Conservation (phyloP, 1,140 invertebrate species). For the Zelostemma sp. region DNA sequence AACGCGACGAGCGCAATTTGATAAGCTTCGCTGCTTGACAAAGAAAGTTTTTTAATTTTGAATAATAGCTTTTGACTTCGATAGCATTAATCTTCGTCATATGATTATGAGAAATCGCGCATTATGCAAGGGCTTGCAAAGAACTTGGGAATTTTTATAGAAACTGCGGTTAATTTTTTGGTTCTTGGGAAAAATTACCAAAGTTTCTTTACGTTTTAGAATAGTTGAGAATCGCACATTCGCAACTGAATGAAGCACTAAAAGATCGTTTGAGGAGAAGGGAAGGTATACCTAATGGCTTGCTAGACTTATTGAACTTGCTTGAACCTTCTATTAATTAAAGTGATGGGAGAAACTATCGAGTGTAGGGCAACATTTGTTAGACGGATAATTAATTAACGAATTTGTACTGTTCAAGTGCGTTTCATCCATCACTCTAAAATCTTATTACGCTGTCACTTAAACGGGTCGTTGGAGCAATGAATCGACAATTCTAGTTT, state of each 20-base stretch:
- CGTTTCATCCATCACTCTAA: no score
- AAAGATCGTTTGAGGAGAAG: constrained; percentile 11
- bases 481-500: no score
- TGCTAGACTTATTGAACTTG: constrained; percentile 7
- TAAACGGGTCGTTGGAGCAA: no score
- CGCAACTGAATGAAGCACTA: constrained; percentile 23
- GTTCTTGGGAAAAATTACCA: not conserved
- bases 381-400: no score
- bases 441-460: no score
- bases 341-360: constrained; percentile 14
- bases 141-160: constrained; percentile 8
- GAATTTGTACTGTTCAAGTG: no score
- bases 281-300: not conserved
- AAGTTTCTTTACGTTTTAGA: constrained; percentile 8
- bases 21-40: constrained; percentile 15
- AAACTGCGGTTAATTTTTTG: not conserved
- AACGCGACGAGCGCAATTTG: constrained; percentile 20
- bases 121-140: constrained; percentile 1
- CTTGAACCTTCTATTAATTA: constrained; percentile 7
- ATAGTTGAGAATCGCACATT: constrained; percentile 23
- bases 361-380: no score
- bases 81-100: constrained; percentile 1
- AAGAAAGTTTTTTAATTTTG: not conserved
- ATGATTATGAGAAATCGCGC: no score
- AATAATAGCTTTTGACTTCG: constrained; percentile 9